Evolutionary conservation across 1,140 invertebrate species (phyloP).

Genomic region (Heliconius eleuchia): DNA sequence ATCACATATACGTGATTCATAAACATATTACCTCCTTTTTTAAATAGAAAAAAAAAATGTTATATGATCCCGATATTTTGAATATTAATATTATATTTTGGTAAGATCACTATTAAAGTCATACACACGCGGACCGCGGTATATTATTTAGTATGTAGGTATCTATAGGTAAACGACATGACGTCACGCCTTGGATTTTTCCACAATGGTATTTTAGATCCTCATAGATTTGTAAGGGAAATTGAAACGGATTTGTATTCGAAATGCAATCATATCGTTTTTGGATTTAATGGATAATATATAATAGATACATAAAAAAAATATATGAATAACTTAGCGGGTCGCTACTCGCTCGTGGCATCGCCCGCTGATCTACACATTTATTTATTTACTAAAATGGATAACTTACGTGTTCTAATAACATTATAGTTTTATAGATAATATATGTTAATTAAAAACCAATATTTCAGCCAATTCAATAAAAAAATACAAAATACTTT

Average conservation of each 20-base stretch:
- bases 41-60: too few species aligned
- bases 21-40: too few species aligned
- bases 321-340: background rate
- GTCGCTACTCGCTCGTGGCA: too few species aligned
- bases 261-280: background rate
- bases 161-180: background rate
- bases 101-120: background rate
- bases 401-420: too few species aligned
- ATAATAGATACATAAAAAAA: background rate
- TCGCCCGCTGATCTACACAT: too few species aligned
- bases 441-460: too few species aligned
- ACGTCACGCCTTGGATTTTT: background rate
- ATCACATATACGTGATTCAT: too few species aligned
- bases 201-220: background rate
- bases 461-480: too few species aligned
- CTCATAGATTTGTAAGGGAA: background rate
- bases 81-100: background rate
- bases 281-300: background rate
- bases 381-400: too few species aligned
- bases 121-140: background rate
- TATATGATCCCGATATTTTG: too few species aligned
- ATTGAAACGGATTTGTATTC: background rate
- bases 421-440: too few species aligned
- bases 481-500: too few species aligned
- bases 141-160: background rate